A percentile compares a stretch with the other conserved stretches of the same genome.
Conservation (phyloP, 2,113 vertebrate species). For the Psammodynastes pulverulentus region DNA sequence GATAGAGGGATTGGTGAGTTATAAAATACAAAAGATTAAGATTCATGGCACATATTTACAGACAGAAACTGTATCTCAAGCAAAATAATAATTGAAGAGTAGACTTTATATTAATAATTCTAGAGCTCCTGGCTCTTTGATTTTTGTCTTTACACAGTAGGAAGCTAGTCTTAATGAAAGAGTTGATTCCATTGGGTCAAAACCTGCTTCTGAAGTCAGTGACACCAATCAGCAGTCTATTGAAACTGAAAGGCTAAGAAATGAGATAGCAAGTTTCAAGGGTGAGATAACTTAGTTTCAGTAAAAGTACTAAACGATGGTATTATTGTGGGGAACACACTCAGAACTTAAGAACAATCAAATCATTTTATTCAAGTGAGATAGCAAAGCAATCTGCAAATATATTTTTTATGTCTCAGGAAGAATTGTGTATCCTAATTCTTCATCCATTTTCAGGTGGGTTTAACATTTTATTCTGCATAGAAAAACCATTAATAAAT, state of each 20-base stretch:
- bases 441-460: neutral
- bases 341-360: neutral
- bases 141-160: neutral
- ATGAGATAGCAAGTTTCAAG: neutral
- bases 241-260: neutral
- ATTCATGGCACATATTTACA: neutral
- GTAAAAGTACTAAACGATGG: neutral
- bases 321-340: neutral
- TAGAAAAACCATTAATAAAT: neutral
- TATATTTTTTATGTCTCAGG: neutral
- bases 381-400: neutral
- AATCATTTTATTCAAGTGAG: neutral
- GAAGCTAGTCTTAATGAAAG: neutral
- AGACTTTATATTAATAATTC: neutral
- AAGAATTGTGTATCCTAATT: neutral
- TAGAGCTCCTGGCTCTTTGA: neutral
- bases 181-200: neutral
- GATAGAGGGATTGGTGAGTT: neutral
- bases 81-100: neutral
- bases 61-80: neutral
- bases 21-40: neutral
- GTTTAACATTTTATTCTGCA: neutral
- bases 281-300: neutral
- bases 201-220: slow-evolving; percentile 5
- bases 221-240: neutral